Percentiles rank a stretch among this genome's conserved stretches.
Conservation (phyloP, 2,113 vertebrate genomes). For the Tautogolabrus adspersus region DNA sequence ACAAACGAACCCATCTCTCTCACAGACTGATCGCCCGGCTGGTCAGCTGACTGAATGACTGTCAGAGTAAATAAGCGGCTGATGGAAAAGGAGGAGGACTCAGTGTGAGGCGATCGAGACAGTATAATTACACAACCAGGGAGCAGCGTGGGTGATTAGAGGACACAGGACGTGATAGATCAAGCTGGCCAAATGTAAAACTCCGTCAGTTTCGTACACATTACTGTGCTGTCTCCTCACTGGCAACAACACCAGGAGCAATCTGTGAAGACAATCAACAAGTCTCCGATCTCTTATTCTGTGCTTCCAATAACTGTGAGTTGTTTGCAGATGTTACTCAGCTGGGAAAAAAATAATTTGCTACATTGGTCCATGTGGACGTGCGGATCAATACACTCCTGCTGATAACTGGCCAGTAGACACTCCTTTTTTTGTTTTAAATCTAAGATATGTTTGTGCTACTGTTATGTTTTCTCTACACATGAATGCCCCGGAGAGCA, state of each 20-base stretch:
- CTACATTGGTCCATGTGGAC: neutral
- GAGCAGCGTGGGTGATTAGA: conserved; percentile 19
- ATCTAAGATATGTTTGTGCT: neutral
- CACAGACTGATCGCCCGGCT: neutral
- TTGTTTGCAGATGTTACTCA: neutral
- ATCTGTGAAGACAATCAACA: conserved; percentile 14
- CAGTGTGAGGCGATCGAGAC: conserved; percentile 17
- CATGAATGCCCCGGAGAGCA: neutral
- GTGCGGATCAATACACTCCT: conserved; percentile 1
- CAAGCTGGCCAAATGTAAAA: conserved; percentile 39
- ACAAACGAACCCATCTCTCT: neutral
- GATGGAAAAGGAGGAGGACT: conserved; percentile 35
- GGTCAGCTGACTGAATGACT: conserved; percentile 12
- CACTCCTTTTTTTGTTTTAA: neutral
- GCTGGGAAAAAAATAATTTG: neutral
- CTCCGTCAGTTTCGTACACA: conserved; percentile 35
- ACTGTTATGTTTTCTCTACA: neutral
- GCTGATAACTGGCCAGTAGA: neutral
- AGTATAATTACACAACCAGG: conserved; percentile 47
- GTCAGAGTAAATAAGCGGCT: conserved; percentile 30
- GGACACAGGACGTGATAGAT: conserved; percentile 47
- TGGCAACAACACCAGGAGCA: conserved; percentile 9
- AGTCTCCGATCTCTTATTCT: conserved; percentile 4
- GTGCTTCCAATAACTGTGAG: neutral
- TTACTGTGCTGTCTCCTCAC: conserved; percentile 11